Evolutionary conservation across 1,140 invertebrate genomes (phyloP), one percentile per base, ranked within the genome.

Genomic region (Ceratosolen fusciceps): DNA sequence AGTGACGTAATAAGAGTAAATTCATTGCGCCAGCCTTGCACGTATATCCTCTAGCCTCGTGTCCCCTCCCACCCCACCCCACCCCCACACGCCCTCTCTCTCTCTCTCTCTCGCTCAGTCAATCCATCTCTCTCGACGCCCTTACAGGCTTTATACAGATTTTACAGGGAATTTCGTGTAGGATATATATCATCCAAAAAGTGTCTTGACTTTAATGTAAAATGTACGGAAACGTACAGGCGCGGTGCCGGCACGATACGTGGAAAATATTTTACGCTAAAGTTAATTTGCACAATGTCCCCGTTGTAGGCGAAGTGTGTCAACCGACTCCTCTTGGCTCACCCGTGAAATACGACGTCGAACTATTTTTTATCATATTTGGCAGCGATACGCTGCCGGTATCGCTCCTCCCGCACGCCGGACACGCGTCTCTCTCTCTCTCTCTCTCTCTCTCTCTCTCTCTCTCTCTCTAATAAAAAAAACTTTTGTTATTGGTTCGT

Each of bases 331-430:
- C 9, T 52, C 12, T 52, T 52, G 49, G 49, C 19, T 52, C 3
- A 34, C 29, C 31, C 31, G 12, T 34, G 16, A 58, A 62, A 62
- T 62, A 21, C 16, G 16, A 0, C 16, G 29, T 12, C 9, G 29
- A 62, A 62, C 29, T 62, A 34, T 34, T 62, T 62, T 34, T 62
- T 34, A 62, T 16, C 26, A 62, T 62, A 16, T 62, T 62, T 62
- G 4, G 10, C 29, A 34, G 31, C 2, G n/a, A 7, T 62, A n/a
- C 29, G 58, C 9, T 34, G 58, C 31, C n/a, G n/a, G n/a, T n/a
- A n/a, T n/a, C n/a, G n/a, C n/a, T 43, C 12, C 5, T 43, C 39
- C 5, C 39, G 39, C 12, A 12, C 12, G 39, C 39, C 12, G 5
- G 5, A 5, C 39, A 43, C 39, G 12, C 5, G 12, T 43, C 39